A percentile compares a stretch with the other conserved stretches of the same genome.
Conservation (phyloP, 2,113 vertebrate genomes). For the Daboia siamensis region DNA sequence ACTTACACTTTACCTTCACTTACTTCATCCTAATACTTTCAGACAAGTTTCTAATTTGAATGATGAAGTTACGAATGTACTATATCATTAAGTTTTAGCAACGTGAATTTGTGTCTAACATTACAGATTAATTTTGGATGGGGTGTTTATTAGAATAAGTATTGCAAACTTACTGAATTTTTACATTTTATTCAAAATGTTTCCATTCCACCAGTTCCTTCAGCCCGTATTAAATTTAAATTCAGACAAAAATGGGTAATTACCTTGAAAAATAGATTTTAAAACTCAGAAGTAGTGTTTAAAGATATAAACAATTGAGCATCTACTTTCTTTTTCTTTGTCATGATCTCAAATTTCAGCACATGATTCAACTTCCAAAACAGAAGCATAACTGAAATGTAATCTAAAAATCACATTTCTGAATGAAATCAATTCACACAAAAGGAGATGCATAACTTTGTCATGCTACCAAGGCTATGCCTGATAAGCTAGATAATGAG, state of each 20-base stretch:
- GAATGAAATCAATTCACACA: background rate
- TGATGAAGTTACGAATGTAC: slow-evolving; percentile 11
- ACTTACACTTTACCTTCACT: background rate
- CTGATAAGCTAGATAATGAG: background rate
- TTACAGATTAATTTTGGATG: background rate
- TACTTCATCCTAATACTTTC: slow-evolving; percentile 47
- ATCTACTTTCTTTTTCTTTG: background rate
- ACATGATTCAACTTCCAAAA: slow-evolving; percentile 22
- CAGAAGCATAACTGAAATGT: background rate
- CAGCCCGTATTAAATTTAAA: slow-evolving; percentile 2
- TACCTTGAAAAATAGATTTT: slow-evolving; percentile 18
- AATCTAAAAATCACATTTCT: background rate
- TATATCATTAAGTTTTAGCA: slow-evolving; percentile 22
- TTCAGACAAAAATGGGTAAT: background rate
- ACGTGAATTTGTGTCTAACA: background rate
- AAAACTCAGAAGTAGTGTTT: background rate
- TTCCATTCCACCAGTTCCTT: slow-evolving; percentile 18
- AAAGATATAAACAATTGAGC: slow-evolving; percentile 7
- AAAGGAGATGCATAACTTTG: background rate
- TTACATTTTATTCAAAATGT: background rate
- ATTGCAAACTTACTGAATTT: background rate
- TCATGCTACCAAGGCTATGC: background rate
- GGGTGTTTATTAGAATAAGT: slow-evolving; percentile 11
- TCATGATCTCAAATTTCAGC: background rate
- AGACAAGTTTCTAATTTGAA: slow-evolving; percentile 56